Base-by-base conservation (phyloP, 2,113 vertebrate genomes). In the Dicerorhinus sumatrensis region DNA sequence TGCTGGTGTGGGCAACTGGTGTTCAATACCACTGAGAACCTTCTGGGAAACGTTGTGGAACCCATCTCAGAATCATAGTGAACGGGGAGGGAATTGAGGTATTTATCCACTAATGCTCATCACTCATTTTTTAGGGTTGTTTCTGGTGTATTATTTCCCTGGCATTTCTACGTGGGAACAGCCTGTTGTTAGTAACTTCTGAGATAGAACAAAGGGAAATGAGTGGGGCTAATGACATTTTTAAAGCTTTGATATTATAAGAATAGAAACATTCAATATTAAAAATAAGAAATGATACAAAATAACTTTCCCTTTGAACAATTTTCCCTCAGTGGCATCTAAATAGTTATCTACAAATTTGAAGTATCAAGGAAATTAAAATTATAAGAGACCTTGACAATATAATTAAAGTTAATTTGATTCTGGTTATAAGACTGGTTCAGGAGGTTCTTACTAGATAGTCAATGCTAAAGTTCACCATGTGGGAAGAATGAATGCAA, bases 351-450 rank as follows among this genome's bases (percentile, higher is more conserved):
- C 31, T 94, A 80, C 29, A 95, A 86, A 84, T 93, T 86, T 91
- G 69, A 80, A 84, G 2, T 93, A 80, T 89, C 46, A 95, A 96
- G 73, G 72, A 96, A 97, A 97, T 97, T 93, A 96, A 97, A 96
- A 95, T 97, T 88, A 51, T 87, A 63, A 85, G 69, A 94, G 86
- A 91, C 69, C 27, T 85, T 89, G 79, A 92, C 62, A 96, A 92
- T 85, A 39, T 92, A 95, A 96, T 98, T 96, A 96, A 95, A 98
- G 63, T 93, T 97, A 96, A 97, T 97, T 97, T 96, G 65, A 91
- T 97, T 96, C 77, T 86, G 70, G 42, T 88, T 91, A 73, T 81
- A 95, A 97, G 95, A 82, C n/a, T 46, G 11, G 31, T 95, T 97
- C 84, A 79, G 31, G 23, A 97, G 90, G 60, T 95, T 86, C 70